Conservation (phyloP, 2,113 vertebrate species). For the Prunella himalayana region DNA sequence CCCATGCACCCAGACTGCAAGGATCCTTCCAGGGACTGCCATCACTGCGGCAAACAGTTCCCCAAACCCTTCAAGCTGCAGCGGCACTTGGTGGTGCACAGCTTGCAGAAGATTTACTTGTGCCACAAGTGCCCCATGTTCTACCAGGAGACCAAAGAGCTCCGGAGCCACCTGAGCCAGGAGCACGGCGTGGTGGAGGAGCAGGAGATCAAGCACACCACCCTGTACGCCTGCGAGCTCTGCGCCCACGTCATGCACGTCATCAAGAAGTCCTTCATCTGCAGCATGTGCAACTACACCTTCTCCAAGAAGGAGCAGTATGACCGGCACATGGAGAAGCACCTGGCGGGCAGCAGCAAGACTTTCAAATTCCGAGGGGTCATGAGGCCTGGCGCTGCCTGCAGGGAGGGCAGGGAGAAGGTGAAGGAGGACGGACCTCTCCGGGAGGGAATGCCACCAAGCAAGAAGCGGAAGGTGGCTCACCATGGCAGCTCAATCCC, state of each 20-base stretch:
- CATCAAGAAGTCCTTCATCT: constrained; percentile 95
- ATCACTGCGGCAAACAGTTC: constrained; percentile 97
- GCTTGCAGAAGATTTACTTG: constrained; percentile 91
- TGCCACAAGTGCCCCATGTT: constrained; percentile 91
- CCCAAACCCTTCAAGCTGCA: constrained; percentile 98
- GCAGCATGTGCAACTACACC: constrained; percentile 97
- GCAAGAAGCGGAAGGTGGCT: constrained; percentile 78
- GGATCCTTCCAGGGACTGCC: constrained; percentile 95
- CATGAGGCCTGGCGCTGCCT: constrained; percentile 75
- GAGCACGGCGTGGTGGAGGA: constrained; percentile 81
- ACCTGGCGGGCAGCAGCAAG: constrained; percentile 81
- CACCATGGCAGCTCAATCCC: constrained; percentile 49
- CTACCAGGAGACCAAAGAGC: constrained; percentile 85
- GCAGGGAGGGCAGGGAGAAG: constrained; percentile 73
- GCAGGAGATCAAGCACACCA: constrained; percentile 89
- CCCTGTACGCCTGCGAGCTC: constrained; percentile 92
- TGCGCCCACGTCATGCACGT: constrained; percentile 95
- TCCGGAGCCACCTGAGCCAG: constrained; percentile 84
- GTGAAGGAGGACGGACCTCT: not conserved
- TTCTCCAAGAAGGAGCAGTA: constrained; percentile 98
- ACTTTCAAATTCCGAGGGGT: constrained; percentile 90
- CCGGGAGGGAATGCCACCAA: constrained; percentile 50
- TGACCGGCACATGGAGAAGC: constrained; percentile 97
- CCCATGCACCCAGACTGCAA: constrained; percentile 91
- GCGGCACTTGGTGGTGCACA: constrained; percentile 95